phyloP scores from a whole-genome alignment of 2,113 vertebrate species.

The Odocoileus virginianus region DNA sequence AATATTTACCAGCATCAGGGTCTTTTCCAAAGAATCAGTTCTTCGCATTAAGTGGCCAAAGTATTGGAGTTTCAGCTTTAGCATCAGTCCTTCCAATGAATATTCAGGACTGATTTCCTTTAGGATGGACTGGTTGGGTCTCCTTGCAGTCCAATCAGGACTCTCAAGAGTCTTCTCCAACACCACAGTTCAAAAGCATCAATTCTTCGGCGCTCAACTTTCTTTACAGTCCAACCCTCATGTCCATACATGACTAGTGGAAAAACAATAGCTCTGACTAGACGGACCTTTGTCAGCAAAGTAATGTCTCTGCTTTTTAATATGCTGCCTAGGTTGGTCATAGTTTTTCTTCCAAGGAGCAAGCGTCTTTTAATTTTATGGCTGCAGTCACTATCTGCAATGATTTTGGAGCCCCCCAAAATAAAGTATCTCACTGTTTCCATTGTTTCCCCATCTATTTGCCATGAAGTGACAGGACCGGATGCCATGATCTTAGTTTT shows the following conservation, averaged over 20 bases:
- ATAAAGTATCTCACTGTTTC: background rate
- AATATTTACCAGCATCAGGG: background rate
- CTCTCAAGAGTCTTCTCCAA: background rate
- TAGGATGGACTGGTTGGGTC: background rate
- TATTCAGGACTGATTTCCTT: background rate
- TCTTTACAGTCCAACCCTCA: background rate
- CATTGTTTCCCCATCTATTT: background rate
- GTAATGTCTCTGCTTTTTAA: background rate
- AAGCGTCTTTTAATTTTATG: background rate
- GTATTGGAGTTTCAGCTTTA: background rate
- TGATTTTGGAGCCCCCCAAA: background rate
- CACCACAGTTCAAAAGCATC: background rate
- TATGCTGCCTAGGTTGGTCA: background rate
- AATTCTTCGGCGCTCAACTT: accelerated
- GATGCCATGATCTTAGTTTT: background rate
- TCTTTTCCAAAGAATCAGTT: background rate
- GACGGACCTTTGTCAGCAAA: background rate
- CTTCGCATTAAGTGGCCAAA: background rate
- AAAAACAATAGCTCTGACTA: background rate
- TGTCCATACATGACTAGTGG: background rate
- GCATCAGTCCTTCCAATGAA: background rate
- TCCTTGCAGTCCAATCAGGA: background rate
- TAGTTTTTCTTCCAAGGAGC: background rate
- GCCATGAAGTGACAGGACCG: background rate
- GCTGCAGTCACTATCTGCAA: background rate